phyloP scores from a whole-genome alignment of 2,797 vertebrate genomes.

The Oreonectes daqikongensis region DNA sequence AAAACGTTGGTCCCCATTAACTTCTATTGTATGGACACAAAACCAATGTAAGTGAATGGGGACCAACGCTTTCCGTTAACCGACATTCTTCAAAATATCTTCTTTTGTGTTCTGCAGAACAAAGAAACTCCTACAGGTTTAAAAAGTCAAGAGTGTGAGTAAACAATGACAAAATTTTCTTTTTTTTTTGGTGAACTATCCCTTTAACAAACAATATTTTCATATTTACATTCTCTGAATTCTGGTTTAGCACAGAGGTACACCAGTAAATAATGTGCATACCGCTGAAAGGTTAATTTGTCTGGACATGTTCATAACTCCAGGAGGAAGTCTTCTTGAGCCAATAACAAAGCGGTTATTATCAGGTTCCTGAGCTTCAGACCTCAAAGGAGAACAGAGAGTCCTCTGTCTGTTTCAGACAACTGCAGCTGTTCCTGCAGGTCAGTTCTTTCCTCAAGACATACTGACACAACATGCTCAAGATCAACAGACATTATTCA shows the following conservation, averaged over 20 bases:
- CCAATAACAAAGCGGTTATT: conserved; percentile 68
- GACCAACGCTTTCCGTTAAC: too few species aligned
- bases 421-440: conserved; percentile 65
- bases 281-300: neutral
- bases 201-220: too few species aligned
- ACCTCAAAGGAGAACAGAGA: conserved; percentile 62
- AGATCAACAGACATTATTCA: neutral
- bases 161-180: too few species aligned
- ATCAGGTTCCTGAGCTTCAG: conserved; percentile 55
- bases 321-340: conserved; percentile 42
- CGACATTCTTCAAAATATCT: too few species aligned
- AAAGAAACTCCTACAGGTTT: too few species aligned
- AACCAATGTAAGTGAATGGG: too few species aligned
- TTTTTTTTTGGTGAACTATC: too few species aligned
- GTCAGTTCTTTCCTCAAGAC: conserved; percentile 36
- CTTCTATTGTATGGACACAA: too few species aligned
- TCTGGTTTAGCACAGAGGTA: neutral
- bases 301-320: conserved; percentile 56
- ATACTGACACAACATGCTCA: conserved; percentile 36
- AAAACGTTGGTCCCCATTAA: too few species aligned
- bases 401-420: conserved; percentile 64
- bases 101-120: too few species aligned
- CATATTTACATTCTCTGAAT: neutral
- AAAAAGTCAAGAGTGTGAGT: too few species aligned
- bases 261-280: neutral